Base-by-base conservation (phyloP, 2,797 vertebrate species). In the Sparus aurata region DNA sequence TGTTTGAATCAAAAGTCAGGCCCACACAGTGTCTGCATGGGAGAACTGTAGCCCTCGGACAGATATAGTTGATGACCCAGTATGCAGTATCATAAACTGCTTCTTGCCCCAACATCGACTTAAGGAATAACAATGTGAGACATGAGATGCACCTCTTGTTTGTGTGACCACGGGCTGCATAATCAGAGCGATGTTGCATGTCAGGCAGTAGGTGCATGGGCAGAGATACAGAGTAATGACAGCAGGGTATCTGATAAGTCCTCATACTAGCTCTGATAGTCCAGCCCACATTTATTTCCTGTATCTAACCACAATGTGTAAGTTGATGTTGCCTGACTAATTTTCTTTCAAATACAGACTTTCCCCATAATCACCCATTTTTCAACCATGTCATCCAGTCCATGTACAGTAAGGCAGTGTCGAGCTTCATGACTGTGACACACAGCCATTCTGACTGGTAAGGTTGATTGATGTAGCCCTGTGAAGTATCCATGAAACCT, bases 381-480 rank as follows among this genome's bases (percentile, higher is more conserved):
- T 49, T 52, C 60, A 63, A 23, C 17, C 20, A 43, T 3, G 43
- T 17, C 17, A 45, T 20, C 5, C 6, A 55, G 58, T 47, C 23
- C n/a, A 63, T 30, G 38, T 55, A 41, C 79, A 20, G 38, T 57
- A 25, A 75, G 38, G 23, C 63, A 34, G 25, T 13, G 54, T 34
- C 38, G 22, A 46, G 57, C 30, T 57, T 13, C 45, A 47, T 63
- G 46, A 34, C 65, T 72, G 69, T 84, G 63, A 65, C 47, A 45
- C 54, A 64, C 34, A 64, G 27, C 23, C 23, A 7, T 60, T 60
- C 57, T 70, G 84, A 82, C 82, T 81, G 34, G 68, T 67, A 59
- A 80, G 73, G 83, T n/a, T 87, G 77, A 83, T 59, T 68, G 64
- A 86, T 87, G 53, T n/a, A 6, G 58, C 53, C 64, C 45, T 45